phyloP scores from a whole-genome alignment of 64 coral and sea anemone species.

The Astreopora myriophthalma region DNA sequence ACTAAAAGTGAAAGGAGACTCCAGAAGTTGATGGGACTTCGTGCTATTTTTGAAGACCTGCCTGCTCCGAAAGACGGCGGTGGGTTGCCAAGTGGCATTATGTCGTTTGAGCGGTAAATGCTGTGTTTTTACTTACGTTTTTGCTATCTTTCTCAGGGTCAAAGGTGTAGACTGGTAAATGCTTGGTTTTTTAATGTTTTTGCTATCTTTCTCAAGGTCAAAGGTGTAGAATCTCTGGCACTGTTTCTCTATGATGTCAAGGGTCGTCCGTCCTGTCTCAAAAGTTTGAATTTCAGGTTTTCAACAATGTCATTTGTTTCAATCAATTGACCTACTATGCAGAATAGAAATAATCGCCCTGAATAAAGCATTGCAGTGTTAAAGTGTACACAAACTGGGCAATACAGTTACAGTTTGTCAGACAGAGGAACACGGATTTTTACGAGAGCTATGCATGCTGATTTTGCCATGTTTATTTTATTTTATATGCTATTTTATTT shows the following conservation, averaged over 20 bases:
- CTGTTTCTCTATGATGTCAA: constrained; percentile 14
- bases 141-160: constrained; percentile 47
- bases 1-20: constrained; percentile 48
- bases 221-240: constrained; percentile 3
- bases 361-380: constrained; percentile 3
- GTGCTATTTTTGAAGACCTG: constrained; percentile 57
- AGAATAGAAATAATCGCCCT: not conserved
- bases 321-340: not conserved
- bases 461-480: not conserved
- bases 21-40: constrained; percentile 26
- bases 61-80: constrained; percentile 29
- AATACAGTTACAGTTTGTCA: not conserved
- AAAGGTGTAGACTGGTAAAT: constrained; percentile 36
- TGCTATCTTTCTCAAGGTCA: constrained; percentile 48
- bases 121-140: not conserved
- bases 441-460: not conserved
- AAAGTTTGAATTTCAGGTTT: constrained; percentile 51
- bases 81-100: constrained; percentile 36
- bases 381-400: not conserved
- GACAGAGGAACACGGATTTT: not conserved
- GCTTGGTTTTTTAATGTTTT: constrained; percentile 29
- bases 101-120: constrained; percentile 37
- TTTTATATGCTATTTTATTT: not conserved
- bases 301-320: constrained; percentile 19
- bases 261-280: constrained; percentile 35